These are phyloP conservation scores for Falcaria lacertinaria DNA, from an alignment of 2,888 invertebrate genomes.

Conservation along the genomic window DNA sequence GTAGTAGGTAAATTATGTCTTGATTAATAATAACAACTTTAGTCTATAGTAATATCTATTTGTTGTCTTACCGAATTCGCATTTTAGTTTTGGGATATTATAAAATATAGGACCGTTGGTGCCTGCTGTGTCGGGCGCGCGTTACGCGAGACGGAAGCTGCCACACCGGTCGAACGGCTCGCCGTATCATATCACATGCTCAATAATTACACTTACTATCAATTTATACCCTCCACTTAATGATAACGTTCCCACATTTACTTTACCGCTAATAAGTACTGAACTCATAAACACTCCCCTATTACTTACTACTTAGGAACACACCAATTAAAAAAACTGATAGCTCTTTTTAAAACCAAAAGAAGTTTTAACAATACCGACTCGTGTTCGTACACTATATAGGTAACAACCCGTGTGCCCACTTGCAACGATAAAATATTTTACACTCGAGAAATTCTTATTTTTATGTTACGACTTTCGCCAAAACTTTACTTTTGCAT, in stretches of 20 bases:
- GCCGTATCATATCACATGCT: slow-evolving; percentile 39
- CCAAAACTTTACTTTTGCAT: not conserved
- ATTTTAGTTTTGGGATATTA: too few species aligned
- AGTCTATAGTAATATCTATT: too few species aligned
- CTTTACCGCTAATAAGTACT: too few species aligned
- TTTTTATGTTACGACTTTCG: not conserved
- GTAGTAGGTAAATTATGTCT: too few species aligned
- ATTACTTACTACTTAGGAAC: too few species aligned
- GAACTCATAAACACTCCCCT: too few species aligned
- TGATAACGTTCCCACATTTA: not conserved
- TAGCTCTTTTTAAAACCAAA: not conserved
- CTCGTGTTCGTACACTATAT: too few species aligned
- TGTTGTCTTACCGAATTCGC: too few species aligned
- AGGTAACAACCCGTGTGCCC: slow-evolving; percentile 5
- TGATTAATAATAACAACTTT: too few species aligned
- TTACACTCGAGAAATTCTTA: not conserved
- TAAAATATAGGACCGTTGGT: slow-evolving; percentile 3
- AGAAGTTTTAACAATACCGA: slow-evolving; percentile 5
- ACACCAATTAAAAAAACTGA: not conserved
- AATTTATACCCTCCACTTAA: not conserved
- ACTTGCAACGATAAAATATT: not conserved
- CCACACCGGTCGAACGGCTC: slow-evolving; percentile 38
- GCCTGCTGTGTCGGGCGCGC: slow-evolving; percentile 17
- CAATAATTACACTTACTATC: slow-evolving; percentile 30
- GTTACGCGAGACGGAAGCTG: slow-evolving; percentile 39